Conservation (phyloP, 2,888 invertebrate species). For the Scaptomyza cyrtandrae region DNA sequence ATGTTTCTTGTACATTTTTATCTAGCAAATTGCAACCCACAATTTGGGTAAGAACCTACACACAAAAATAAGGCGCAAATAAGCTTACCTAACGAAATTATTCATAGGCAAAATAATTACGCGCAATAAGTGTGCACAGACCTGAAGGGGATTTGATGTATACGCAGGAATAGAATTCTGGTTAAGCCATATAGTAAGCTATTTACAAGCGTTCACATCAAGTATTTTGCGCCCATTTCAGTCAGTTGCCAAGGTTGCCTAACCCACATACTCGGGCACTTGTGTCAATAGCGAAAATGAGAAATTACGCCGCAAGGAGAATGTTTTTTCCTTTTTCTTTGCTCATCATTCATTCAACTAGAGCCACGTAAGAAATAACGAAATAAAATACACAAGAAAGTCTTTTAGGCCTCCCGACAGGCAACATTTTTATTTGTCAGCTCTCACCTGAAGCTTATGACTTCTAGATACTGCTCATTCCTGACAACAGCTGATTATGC, state of each 20-base stretch:
- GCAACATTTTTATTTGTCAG: conserved; percentile 46
- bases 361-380: neutral
- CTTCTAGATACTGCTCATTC: conserved; percentile 22
- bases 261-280: neutral
- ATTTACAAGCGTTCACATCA: neutral
- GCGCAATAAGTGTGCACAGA: neutral
- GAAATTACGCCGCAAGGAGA: conserved; percentile 31
- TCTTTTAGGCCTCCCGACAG: conserved; percentile 37
- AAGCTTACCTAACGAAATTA: too few relatives aligned
- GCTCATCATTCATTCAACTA: conserved; percentile 23
- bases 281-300: conserved; percentile 27
- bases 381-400: conserved; percentile 25
- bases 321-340: neutral
- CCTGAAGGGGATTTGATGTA: neutral
- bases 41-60: neutral
- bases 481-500: conserved; percentile 68
- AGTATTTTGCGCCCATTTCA: neutral
- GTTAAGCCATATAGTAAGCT: neutral
- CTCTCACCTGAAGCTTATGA: conserved; percentile 28
- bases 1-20: too few relatives aligned
- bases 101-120: neutral
- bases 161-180: neutral
- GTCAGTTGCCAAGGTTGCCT: conserved; percentile 5
- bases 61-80: neutral
- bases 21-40: too few relatives aligned